Evolutionary conservation across 2,888 invertebrate genomes (phyloP).

Genomic region (Xylota sylvarum): DNA sequence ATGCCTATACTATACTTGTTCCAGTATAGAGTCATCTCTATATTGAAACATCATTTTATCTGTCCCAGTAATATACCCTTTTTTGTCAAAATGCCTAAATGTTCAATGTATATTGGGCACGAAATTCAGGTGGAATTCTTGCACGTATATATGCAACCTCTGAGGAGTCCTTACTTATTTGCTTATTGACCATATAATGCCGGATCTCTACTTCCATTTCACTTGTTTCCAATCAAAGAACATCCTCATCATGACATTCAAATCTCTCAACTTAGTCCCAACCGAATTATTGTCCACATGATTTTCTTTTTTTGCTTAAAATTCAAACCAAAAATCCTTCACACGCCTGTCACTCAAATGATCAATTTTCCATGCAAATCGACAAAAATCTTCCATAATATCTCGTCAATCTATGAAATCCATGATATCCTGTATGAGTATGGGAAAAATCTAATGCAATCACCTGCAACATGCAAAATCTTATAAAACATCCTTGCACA

Average conservation of each 20-base stretch:
- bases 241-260: constrained; percentile 10
- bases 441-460: constrained; percentile 73
- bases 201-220: background rate
- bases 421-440: constrained; percentile 14
- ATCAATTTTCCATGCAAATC: constrained; percentile 77
- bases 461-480: constrained; percentile 74
- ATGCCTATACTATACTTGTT: too few relatives aligned
- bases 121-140: too few relatives aligned
- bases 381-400: constrained; percentile 55
- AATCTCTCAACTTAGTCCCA: background rate
- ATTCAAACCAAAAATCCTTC: constrained; percentile 58
- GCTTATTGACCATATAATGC: background rate
- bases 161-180: too few relatives aligned
- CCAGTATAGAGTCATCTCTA: too few relatives aligned
- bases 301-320: constrained; percentile 13
- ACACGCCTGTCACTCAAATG: constrained; percentile 74
- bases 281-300: too few relatives aligned
- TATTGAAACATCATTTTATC: too few relatives aligned
- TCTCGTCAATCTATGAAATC: constrained; percentile 33
- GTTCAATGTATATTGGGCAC: too few relatives aligned
- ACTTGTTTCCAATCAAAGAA: background rate
- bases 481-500: constrained; percentile 53
- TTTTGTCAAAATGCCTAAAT: too few relatives aligned
- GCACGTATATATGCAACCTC: too few relatives aligned
- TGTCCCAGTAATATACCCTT: too few relatives aligned